These are phyloP conservation scores for Ariopsis seemanni DNA, from an alignment of 2,113 vertebrate species.

Conservation along the genomic window DNA sequence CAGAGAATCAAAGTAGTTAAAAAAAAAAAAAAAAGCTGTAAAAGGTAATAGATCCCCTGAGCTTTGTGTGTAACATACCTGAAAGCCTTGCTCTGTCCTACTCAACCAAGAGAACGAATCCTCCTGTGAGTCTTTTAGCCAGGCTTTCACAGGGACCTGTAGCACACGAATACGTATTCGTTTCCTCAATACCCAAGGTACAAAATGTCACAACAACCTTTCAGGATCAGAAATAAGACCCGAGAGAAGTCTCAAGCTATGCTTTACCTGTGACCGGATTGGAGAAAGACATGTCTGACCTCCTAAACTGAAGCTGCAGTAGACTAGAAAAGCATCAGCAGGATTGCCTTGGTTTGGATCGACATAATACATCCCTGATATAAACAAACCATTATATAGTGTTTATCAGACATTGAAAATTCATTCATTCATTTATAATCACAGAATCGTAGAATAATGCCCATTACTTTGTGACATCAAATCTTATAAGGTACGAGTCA, in stretches of 20 bases:
- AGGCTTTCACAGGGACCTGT: constrained; percentile 76
- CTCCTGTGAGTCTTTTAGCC: constrained; percentile 70
- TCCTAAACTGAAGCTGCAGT: constrained; percentile 78
- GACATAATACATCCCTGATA: constrained; percentile 79
- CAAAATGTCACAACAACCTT: neutral
- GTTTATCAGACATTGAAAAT: neutral
- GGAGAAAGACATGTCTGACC: constrained; percentile 80
- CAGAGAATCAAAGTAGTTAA: neutral
- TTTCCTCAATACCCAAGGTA: neutral
- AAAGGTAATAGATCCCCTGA: neutral
- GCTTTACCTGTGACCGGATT: constrained; percentile 67
- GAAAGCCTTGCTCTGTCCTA: constrained; percentile 69
- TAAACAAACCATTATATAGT: neutral
- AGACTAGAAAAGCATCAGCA: constrained; percentile 73
- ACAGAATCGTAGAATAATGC: neutral
- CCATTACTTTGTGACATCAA: neutral
- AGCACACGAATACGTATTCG: neutral
- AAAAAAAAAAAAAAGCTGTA: neutral
- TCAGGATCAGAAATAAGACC: neutral
- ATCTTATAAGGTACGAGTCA: neutral
- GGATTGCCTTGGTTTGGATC: constrained; percentile 85
- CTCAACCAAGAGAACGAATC: constrained; percentile 79
- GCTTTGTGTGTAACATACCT: constrained; percentile 62
- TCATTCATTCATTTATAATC: neutral
- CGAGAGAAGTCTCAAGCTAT: neutral